Conservation (phyloP, 2,888 invertebrate genomes). For the Drosophila maculinotata region DNA sequence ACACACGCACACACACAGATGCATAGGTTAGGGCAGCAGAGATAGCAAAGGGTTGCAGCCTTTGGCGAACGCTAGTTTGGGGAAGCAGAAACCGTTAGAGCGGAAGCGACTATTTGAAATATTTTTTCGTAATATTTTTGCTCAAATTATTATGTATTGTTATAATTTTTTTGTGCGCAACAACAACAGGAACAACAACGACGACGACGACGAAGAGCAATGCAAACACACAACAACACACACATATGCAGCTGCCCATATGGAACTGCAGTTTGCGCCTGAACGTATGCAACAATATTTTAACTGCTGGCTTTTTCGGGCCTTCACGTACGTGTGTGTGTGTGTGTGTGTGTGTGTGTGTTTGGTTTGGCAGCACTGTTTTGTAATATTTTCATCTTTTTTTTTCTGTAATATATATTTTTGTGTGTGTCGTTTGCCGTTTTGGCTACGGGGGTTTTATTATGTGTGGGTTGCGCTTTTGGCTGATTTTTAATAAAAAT, state of each 20-base stretch:
- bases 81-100: conserved; percentile 51
- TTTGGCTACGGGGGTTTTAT: conserved; percentile 43
- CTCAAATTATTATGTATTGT: conserved; percentile 80
- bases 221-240: conserved; percentile 26
- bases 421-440: conserved; percentile 58
- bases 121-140: conserved; percentile 75
- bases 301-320: conserved; percentile 45
- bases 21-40: conserved; percentile 1
- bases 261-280: conserved; percentile 46
- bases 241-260: conserved; percentile 20
- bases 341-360: conserved; percentile 13
- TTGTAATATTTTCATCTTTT: conserved; percentile 52
- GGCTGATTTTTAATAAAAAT: conserved; percentile 70
- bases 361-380: conserved; percentile 36
- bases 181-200: conserved; percentile 11
- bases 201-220: conserved; percentile 24
- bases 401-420: conserved; percentile 30
- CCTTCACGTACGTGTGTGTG: conserved; percentile 8
- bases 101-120: conserved; percentile 79
- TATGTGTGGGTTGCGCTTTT: conserved; percentile 51
- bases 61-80: not conserved
- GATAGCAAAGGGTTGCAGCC: conserved; percentile 37
- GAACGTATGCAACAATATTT: conserved; percentile 67
- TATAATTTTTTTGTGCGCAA: conserved; percentile 57
- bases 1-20: conserved; percentile 17